These are phyloP conservation scores for Betta splendens DNA, from an alignment of 2,797 vertebrate species.

Conservation along the genomic window DNA sequence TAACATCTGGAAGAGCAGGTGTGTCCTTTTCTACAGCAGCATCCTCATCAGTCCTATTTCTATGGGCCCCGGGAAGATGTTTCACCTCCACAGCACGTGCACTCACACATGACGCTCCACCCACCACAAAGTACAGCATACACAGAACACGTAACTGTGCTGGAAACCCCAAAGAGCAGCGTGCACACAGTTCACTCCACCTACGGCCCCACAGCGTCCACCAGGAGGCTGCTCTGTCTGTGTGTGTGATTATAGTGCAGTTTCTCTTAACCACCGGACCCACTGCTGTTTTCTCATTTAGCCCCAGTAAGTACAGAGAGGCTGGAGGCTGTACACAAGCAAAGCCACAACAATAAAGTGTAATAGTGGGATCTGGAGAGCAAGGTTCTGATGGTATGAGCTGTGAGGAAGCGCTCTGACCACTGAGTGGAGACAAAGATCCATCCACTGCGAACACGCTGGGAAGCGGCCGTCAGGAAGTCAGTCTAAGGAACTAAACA, in stretches of 20 bases:
- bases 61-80: not conserved
- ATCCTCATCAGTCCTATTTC: no score
- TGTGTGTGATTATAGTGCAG: not conserved
- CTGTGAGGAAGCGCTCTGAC: constrained; percentile 34
- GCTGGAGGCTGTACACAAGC: not conserved
- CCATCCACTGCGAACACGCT: not conserved
- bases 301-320: not conserved
- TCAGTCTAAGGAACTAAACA: not conserved
- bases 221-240: not conserved
- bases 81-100: constrained; percentile 1
- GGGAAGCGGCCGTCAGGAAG: not conserved
- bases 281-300: not conserved
- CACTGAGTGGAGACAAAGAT: constrained; percentile 63
- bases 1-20: no score
- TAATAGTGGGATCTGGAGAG: constrained; percentile 64
- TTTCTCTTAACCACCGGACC: constrained; percentile 6
- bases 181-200: constrained; percentile 7
- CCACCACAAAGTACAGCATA: constrained; percentile 42
- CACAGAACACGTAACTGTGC: constrained; percentile 15
- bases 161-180: constrained; percentile 24
- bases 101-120: constrained; percentile 4
- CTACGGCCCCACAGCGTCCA: not conserved
- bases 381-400: constrained; percentile 76
- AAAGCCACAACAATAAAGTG: constrained; percentile 14
- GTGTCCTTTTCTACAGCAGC: not conserved